Evolutionary conservation across 2,113 vertebrate species (phyloP).

Genomic region (Perccottus glenii): DNA sequence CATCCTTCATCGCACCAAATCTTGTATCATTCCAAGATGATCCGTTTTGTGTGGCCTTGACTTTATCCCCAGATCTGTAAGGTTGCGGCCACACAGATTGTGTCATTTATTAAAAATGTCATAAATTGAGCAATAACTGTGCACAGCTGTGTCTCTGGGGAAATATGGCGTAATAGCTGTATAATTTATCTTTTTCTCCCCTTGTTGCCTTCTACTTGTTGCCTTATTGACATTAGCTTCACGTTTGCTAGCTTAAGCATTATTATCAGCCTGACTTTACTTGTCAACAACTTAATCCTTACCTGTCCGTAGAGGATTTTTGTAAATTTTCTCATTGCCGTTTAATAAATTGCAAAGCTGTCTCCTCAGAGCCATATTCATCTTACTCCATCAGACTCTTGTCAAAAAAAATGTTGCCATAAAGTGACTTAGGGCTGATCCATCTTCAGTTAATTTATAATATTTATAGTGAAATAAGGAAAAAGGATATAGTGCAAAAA

Average conservation of each 20-base stretch:
- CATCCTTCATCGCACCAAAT: conserved; percentile 36
- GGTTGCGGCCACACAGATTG: conserved; percentile 4
- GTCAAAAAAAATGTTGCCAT: neutral
- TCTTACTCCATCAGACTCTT: neutral
- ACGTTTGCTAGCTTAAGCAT: neutral
- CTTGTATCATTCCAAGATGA: conserved; percentile 21
- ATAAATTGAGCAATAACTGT: conserved; percentile 3
- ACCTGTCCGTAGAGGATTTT: neutral
- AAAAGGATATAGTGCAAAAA: too few relatives aligned
- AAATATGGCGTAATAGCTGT: neutral
- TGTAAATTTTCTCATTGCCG: neutral
- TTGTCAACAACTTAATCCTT: conserved; percentile 1
- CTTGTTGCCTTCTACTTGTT: neutral
- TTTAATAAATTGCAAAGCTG: conserved; percentile 5
- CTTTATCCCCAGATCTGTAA: conserved; percentile 21
- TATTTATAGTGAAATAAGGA: conserved; percentile 34
- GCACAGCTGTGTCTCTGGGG: neutral
- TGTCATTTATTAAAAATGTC: conserved; percentile 27
- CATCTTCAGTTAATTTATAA: neutral
- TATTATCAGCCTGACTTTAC: neutral
- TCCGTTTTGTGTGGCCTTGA: conserved; percentile 24
- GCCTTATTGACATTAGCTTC: neutral
- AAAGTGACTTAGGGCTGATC: conserved; percentile 14
- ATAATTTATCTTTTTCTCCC: neutral
- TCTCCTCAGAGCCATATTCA: conserved; percentile 6